Conservation (phyloP, 2,113 vertebrate genomes). For the Lontra canadensis region DNA sequence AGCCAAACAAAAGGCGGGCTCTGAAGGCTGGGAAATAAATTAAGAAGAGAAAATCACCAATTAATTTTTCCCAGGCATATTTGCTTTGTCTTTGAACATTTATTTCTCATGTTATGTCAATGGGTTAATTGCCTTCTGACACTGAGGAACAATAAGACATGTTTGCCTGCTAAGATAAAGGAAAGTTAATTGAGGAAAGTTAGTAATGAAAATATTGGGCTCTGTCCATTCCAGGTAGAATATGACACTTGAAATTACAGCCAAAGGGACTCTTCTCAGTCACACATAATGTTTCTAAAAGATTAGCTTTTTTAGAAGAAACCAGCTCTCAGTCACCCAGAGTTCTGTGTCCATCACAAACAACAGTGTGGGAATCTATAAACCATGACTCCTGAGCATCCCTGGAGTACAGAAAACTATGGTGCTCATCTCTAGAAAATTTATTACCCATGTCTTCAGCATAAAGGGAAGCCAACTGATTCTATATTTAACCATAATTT, state of each 20-base stretch:
- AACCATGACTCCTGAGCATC: not conserved
- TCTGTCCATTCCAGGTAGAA: constrained; percentile 40
- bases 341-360: constrained; percentile 2
- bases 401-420: not conserved
- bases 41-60: constrained; percentile 58
- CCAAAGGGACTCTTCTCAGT: constrained; percentile 35
- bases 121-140: constrained; percentile 76
- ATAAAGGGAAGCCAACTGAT: constrained; percentile 58
- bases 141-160: constrained; percentile 49
- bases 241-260: constrained; percentile 57
- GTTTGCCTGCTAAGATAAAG: constrained; percentile 61
- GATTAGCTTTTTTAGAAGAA: not conserved
- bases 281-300: constrained; percentile 15
- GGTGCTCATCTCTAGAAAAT: constrained; percentile 21
- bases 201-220: constrained; percentile 56
- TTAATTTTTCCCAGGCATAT: constrained; percentile 31
- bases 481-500: constrained; percentile 67
- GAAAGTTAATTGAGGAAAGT: constrained; percentile 66
- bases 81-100: constrained; percentile 65
- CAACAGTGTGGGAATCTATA: not conserved
- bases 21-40: constrained; percentile 45
- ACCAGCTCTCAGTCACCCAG: not conserved
- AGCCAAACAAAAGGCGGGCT: not conserved
- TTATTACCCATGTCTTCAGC: constrained; percentile 25
- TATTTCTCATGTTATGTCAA: constrained; percentile 49